phyloP scores from a whole-genome alignment of 2,797 vertebrate species.

The Onychomys arenicola region DNA sequence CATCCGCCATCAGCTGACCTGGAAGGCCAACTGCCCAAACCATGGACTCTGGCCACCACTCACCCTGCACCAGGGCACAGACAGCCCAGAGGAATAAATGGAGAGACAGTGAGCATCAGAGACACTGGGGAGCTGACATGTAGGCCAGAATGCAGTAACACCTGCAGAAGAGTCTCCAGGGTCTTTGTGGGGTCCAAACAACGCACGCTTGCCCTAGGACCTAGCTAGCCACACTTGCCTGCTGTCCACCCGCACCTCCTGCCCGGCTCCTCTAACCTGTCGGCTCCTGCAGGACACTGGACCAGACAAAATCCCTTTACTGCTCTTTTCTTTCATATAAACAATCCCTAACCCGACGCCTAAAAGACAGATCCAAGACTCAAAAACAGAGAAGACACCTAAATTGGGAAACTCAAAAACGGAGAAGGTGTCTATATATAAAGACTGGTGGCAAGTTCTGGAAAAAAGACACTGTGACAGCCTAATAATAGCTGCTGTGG shows the following conservation, averaged over 20 bases:
- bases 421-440: conserved; percentile 71
- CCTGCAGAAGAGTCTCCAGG: too few relatives aligned
- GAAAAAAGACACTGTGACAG: conserved; percentile 35
- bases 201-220: rapidly evolving
- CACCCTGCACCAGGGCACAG: neutral
- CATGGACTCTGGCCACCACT: neutral
- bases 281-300: neutral
- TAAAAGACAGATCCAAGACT: conserved; percentile 58
- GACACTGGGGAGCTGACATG: neutral
- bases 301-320: neutral
- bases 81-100: neutral
- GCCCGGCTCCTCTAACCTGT: neutral
- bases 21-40: neutral
- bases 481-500: conserved; percentile 69
- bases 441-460: conserved; percentile 58
- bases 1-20: neutral
- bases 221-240: too few relatives aligned
- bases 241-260: neutral
- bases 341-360: neutral
- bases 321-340: conserved; percentile 20
- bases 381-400: conserved; percentile 58
- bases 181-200: neutral
- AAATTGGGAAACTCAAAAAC: conserved; percentile 73
- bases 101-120: rapidly evolving
- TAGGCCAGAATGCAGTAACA: neutral